Evolutionary conservation across 2,797 vertebrate genomes (phyloP), one percentile per base, ranked within the genome.

Genomic region (Acipenser transmontanus): DNA sequence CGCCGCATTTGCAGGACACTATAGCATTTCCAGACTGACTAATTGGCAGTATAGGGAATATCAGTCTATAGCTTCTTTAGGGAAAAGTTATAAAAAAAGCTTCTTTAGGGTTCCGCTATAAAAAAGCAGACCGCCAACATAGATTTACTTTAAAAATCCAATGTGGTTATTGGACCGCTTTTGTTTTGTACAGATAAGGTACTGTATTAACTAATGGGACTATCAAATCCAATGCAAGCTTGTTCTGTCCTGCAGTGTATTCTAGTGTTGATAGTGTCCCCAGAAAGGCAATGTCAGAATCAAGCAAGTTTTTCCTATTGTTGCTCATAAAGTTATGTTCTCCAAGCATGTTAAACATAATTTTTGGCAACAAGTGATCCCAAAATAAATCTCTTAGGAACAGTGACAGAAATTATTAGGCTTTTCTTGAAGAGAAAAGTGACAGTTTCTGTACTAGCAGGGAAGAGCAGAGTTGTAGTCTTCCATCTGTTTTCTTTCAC

Each of bases 271-370:
- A 8, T 67, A 47, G n/a, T 50, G 59, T 12, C 48, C 4, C 6
- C 34, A 10, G n/a, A 59, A 51, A 17, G 17, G 49, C 49, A 61
- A 20, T 20, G 49, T 56, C 49, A 52, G 59, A 14, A 47, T 8
- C 49, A 61, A 34, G 50, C 48, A 66, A 34, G 4, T 6, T 48
- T 49, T 34, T 48, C 20, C n/a, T 13, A 49, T 66, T 6, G 48
- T 66, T 57, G 48, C 7, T 66, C 54, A 66, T 13, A 11, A 59
- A 20, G 51, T 65, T 2, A 9, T 65, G 51, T 65, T 34, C 57
- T 57, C 13, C 57, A 12, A 50, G 57, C 57, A 34, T 66, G 59
- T 59, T 66, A 66, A 66, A 59, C 65, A 66, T 49, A 50, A 13
- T 59, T 49, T 34, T 65, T 66, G 49, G 47, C 65, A 17, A 49